phyloP scores from a whole-genome alignment of 2,797 vertebrate genomes.

The Orientallactaga sibirica region DNA sequence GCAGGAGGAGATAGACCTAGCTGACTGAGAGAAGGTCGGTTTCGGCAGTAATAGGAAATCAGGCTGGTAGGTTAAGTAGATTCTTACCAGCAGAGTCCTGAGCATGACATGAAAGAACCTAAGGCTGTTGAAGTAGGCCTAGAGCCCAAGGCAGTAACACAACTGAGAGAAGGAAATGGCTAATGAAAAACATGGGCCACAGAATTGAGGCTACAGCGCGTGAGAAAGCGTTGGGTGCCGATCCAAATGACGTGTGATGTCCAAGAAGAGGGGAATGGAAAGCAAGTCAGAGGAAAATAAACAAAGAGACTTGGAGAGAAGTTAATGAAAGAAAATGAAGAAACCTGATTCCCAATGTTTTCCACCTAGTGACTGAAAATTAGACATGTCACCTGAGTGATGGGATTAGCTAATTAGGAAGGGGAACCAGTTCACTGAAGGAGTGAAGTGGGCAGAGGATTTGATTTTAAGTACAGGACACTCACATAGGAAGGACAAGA shows the following conservation, averaged over 20 bases:
- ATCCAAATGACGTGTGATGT: neutral
- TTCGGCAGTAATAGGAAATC: neutral
- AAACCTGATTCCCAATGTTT: neutral
- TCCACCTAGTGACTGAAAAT: neutral
- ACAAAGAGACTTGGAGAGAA: neutral
- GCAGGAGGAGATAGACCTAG: neutral
- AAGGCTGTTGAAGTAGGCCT: neutral
- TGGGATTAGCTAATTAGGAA: neutral
- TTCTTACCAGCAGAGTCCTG: neutral
- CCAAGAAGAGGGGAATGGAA: neutral
- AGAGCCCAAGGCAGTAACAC: neutral
- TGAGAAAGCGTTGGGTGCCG: neutral
- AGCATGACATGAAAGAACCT: neutral
- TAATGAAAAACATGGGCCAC: neutral
- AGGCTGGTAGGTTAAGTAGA: neutral
- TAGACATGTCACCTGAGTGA: neutral
- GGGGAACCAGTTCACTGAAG: neutral
- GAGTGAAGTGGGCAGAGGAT: neutral
- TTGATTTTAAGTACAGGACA: neutral
- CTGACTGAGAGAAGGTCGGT: neutral
- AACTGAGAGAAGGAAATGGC: too few relatives aligned
- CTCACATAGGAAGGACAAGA: neutral
- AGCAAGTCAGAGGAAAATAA: constrained; percentile 44
- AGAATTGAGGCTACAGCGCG: neutral
- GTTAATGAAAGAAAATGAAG: neutral